A percentile compares a stretch with the other conserved stretches of the same genome.
Conservation (phyloP, 2,888 invertebrate genomes). For the Brachylomia viminalis region DNA sequence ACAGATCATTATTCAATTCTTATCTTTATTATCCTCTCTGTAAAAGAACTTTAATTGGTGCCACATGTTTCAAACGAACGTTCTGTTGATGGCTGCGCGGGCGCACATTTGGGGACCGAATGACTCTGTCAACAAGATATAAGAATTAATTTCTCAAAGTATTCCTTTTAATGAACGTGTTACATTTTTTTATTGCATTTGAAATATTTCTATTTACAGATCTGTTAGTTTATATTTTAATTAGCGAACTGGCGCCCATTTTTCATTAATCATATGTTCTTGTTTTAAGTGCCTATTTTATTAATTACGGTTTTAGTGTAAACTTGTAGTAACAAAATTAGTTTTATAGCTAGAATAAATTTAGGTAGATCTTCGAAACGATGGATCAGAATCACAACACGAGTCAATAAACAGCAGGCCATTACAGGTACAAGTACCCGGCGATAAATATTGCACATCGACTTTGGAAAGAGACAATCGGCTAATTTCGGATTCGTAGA, state of each 20-base stretch:
- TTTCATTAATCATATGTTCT: conserved; percentile 36
- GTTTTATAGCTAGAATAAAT: neutral
- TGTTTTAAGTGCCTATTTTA: conserved; percentile 3
- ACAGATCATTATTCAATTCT: conserved; percentile 87
- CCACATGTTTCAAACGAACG: conserved; percentile 86
- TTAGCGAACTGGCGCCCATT: conserved; percentile 23
- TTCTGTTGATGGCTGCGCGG: conserved; percentile 79
- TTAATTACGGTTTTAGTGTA: conserved; percentile 5
- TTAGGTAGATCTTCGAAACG: neutral
- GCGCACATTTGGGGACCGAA: conserved; percentile 77
- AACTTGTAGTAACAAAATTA: neutral
- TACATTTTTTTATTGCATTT: conserved; percentile 54
- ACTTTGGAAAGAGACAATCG: too few relatives aligned
- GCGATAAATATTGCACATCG: too few relatives aligned
- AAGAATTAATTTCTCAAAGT: conserved; percentile 61
- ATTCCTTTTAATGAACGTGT: conserved; percentile 58
- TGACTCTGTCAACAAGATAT: conserved; percentile 72
- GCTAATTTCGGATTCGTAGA: too few relatives aligned
- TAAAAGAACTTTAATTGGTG: conserved; percentile 88
- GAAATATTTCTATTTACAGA: conserved; percentile 51
- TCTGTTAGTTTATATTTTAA: conserved; percentile 47
- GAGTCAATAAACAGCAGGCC: neutral
- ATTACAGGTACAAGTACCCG: neutral
- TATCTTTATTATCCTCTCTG: conserved; percentile 87
- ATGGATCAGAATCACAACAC: neutral